Evolutionary conservation across 2,888 invertebrate genomes (phyloP).

Genomic region (Lochmaea capreae): DNA sequence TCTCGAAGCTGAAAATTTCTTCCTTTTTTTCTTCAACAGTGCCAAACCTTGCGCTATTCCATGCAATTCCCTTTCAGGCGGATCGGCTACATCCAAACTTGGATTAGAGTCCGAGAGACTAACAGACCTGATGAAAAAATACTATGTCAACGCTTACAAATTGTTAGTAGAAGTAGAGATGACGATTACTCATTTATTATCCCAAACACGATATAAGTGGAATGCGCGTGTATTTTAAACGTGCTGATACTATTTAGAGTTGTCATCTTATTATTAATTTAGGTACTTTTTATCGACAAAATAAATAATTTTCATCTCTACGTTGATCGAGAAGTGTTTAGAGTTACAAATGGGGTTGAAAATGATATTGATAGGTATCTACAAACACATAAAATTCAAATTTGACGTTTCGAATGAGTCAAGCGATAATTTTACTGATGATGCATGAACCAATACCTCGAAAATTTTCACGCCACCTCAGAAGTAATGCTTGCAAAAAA

Average conservation of each 20-base stretch:
- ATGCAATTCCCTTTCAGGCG: constrained; percentile 58
- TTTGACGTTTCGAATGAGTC: neutral
- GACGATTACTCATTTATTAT: neutral
- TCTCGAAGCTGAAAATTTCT: constrained; percentile 85
- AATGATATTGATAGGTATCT: neutral
- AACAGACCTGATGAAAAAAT: constrained; percentile 68
- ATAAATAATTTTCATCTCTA: constrained; percentile 1
- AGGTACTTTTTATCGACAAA: neutral
- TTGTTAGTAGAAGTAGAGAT: neutral
- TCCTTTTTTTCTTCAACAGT: constrained; percentile 81
- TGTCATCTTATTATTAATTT: too few species aligned
- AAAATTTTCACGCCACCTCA: constrained; percentile 7
- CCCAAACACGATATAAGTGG: too few species aligned
- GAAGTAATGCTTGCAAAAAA: constrained; percentile 7
- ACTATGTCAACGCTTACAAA: neutral
- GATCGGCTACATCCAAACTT: constrained; percentile 66
- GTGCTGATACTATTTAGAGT: too few species aligned
- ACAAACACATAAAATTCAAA: neutral
- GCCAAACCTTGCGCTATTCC: constrained; percentile 74
- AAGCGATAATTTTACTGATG: constrained; percentile 5
- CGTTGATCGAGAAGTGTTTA: neutral
- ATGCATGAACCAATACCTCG: constrained; percentile 1
- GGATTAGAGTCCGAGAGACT: constrained; percentile 78
- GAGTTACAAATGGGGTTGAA: neutral
- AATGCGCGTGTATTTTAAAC: too few species aligned